Conservation (phyloP, 2,888 invertebrate species). For the Tetropium fuscum region DNA sequence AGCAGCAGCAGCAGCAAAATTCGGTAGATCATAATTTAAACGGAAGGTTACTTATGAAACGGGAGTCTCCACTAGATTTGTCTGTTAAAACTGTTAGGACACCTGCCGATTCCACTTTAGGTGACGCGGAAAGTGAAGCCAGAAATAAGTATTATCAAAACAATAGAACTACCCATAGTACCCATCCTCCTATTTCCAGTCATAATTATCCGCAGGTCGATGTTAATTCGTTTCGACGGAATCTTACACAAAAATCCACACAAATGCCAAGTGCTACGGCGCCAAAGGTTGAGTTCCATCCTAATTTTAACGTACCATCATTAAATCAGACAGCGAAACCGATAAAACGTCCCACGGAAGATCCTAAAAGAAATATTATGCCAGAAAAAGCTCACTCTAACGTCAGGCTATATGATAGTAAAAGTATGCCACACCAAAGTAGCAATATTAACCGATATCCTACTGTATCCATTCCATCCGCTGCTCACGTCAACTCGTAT, state of each 20-base stretch:
- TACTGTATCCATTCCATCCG: slow-evolving; percentile 44
- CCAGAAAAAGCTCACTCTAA: slow-evolving; percentile 39
- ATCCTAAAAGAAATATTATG: slow-evolving; percentile 22
- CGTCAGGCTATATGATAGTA: slow-evolving; percentile 36
- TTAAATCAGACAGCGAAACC: slow-evolving; percentile 35
- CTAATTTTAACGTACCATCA: slow-evolving; percentile 73
- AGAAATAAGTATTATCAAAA: slow-evolving; percentile 50
- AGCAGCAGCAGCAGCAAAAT: slow-evolving; percentile 33
- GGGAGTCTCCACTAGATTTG: slow-evolving; percentile 86
- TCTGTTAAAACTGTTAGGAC: slow-evolving; percentile 92
- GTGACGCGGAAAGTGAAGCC: slow-evolving; percentile 71
- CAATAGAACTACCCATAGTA: slow-evolving; percentile 55
- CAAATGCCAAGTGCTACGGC: slow-evolving; percentile 66
- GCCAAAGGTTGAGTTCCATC: slow-evolving; percentile 84
- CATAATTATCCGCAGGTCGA: slow-evolving; percentile 56
- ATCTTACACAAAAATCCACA: slow-evolving; percentile 51
- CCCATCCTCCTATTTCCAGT: slow-evolving; percentile 59
- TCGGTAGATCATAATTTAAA: slow-evolving; percentile 31
- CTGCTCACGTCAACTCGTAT: slow-evolving; percentile 54
- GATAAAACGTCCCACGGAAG: slow-evolving; percentile 22
- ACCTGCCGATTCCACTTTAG: slow-evolving; percentile 88
- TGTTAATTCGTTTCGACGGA: slow-evolving; percentile 54
- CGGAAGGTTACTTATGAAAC: slow-evolving; percentile 65
- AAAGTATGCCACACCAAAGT: slow-evolving; percentile 61
- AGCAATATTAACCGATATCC: slow-evolving; percentile 58